Evolutionary conservation across 2,113 vertebrate genomes (phyloP), one percentile per base, ranked within the genome.

Genomic region (Corydoras maculifer): DNA sequence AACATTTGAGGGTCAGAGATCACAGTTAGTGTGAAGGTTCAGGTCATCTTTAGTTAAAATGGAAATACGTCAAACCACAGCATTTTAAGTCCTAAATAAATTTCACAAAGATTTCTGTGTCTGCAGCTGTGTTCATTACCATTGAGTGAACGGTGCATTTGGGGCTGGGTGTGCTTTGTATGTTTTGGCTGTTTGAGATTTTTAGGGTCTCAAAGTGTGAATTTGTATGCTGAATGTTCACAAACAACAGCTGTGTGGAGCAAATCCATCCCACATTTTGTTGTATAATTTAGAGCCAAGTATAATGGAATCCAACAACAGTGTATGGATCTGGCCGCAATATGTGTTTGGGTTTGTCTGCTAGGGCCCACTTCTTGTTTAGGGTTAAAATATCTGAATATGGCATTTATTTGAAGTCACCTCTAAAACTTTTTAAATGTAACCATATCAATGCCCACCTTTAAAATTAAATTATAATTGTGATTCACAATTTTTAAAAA

Each of bases 1-100:
- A 67, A 75, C 63, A 69, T 64, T 35, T 32, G 25, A 68, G 53
- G 35, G 58, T 71, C 50, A 35, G 32, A 58, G 30, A 30, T 68
- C 32, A 72, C 65, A 14, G 29, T 62, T 10, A 69, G 49, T 25
- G 61, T 62, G 15, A 31, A 57, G 51, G 18, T 66, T 30, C 50
- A 30, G 58, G 14, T 43, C n/a, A 13, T 13, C 49, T 11, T 53
- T 30, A 10, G 51, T 61, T 12, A 12, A 32, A 61, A 68, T 32
- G 29, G 9, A 66, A 32, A 51, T 43, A 69, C 13, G 30, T 15
- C 50, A 5, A 11, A 35, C 51, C 15, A 4, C 31, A 58, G 15
- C 35, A 9, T 25, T 30, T 13, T 14, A 29, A 25, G 31, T 51
- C 29, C 13, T 3, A 48, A 12, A 35, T 8, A 15, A 18, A 4